Evolutionary conservation across 2,113 vertebrate species (phyloP).

Genomic region (Eulemur rufifrons): DNA sequence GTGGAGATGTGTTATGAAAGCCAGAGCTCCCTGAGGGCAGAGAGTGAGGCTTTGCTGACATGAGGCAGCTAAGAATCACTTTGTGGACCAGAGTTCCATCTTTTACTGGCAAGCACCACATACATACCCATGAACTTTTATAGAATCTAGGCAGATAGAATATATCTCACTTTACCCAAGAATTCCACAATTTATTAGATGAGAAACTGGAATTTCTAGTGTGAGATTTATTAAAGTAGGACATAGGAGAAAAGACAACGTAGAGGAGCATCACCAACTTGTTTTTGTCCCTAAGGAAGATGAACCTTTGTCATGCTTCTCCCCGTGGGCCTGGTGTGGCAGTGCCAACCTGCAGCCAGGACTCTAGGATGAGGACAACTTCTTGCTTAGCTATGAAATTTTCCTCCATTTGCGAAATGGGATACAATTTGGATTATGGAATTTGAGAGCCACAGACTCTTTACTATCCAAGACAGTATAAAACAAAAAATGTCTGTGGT

Average conservation of each 20-base stretch:
- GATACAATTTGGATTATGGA: not conserved
- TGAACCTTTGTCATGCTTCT: rapidly evolving
- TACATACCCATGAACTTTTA: rapidly evolving
- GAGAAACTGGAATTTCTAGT: not conserved
- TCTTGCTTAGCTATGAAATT: not conserved
- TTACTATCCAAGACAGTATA: too few species aligned
- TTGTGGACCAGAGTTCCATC: not conserved
- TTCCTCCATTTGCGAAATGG: not conserved
- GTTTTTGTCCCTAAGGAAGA: not conserved
- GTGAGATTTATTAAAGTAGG: rapidly evolving
- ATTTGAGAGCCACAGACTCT: not conserved
- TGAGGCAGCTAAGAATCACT: not conserved
- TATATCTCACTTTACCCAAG: not conserved
- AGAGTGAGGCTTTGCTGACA: not conserved
- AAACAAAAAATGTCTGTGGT: not conserved
- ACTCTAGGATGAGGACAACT: too few species aligned
- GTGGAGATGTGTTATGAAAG: not conserved
- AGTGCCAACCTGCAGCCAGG: not conserved
- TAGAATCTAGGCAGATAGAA: not conserved
- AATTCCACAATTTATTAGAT: not conserved
- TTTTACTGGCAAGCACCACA: rapidly evolving
- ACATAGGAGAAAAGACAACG: not conserved
- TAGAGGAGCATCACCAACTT: rapidly evolving
- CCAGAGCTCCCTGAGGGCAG: not conserved
- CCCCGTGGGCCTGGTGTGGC: too few species aligned